Conservation (phyloP, 2,888 invertebrate genomes). For the Eretmocerus hayati region DNA sequence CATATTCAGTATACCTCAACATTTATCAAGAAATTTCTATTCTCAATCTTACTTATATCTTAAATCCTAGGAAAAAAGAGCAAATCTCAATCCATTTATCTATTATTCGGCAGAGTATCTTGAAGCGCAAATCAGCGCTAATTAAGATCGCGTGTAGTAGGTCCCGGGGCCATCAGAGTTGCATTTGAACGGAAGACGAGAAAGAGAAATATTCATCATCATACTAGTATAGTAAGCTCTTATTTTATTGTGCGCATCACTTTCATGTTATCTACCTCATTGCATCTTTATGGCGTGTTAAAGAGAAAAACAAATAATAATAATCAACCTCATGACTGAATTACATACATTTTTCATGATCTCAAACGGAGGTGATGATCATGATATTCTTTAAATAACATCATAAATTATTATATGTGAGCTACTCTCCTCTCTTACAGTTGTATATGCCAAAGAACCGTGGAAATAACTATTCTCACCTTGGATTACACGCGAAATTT, state of each 20-base stretch:
- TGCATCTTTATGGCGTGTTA: conserved; percentile 6
- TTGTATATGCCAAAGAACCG: too few relatives aligned
- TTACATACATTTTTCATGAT: neutral
- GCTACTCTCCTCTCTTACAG: too few relatives aligned
- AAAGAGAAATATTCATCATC: conserved; percentile 4
- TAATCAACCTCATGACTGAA: neutral
- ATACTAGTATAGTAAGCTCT: neutral
- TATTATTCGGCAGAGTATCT: neutral
- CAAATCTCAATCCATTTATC: too few relatives aligned
- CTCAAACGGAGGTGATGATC: too few relatives aligned
- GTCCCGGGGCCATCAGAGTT: conserved; percentile 19
- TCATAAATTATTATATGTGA: too few relatives aligned
- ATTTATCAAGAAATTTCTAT: too few relatives aligned
- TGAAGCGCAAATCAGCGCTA: conserved; percentile 32
- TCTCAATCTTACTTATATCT: too few relatives aligned
- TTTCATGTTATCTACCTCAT: conserved; percentile 15
- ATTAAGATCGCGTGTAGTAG: conserved; percentile 46
- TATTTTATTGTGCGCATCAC: conserved; percentile 3
- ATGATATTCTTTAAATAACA: too few relatives aligned
- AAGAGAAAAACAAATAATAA: conserved; percentile 7
- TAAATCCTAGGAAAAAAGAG: too few relatives aligned
- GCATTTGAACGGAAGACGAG: conserved; percentile 12
- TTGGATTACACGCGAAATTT: too few relatives aligned
- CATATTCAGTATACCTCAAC: too few relatives aligned
- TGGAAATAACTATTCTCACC: too few relatives aligned